Evolutionary conservation across 2,113 vertebrate genomes (phyloP).

Genomic region (Pandion haliaetus): DNA sequence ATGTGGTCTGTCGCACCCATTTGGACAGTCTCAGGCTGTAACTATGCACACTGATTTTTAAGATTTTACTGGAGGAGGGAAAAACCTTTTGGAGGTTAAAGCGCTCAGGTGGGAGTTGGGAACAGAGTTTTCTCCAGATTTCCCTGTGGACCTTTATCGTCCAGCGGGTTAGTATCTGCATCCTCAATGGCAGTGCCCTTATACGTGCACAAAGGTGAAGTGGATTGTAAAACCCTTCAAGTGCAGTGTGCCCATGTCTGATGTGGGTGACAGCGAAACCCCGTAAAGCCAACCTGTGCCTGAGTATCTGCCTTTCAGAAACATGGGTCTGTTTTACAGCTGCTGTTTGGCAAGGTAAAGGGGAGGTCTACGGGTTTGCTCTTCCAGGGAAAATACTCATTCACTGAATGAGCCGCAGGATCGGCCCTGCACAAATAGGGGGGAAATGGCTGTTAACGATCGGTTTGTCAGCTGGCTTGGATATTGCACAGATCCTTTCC

Average conservation of each 20-base stretch:
- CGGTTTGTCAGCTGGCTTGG: background rate
- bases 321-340: background rate
- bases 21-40: background rate
- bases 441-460: background rate
- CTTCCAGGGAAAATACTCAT: background rate
- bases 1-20: background rate
- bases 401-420: background rate
- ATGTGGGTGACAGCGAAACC: background rate
- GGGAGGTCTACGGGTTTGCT: background rate
- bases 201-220: background rate
- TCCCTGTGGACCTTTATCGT: background rate
- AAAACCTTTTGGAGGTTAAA: background rate
- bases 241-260: background rate
- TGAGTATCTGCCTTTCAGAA: no score
- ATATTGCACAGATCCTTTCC: background rate
- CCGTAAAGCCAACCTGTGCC: background rate
- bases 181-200: background rate
- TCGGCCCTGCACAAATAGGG: fast-evolving
- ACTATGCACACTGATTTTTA: background rate
- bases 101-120: background rate
- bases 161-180: background rate
- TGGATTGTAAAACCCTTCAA: background rate
- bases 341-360: fast-evolving
- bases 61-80: background rate
- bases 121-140: background rate